Conservation (phyloP, 2,113 vertebrate genomes). For the Psephotus haematonotus region DNA sequence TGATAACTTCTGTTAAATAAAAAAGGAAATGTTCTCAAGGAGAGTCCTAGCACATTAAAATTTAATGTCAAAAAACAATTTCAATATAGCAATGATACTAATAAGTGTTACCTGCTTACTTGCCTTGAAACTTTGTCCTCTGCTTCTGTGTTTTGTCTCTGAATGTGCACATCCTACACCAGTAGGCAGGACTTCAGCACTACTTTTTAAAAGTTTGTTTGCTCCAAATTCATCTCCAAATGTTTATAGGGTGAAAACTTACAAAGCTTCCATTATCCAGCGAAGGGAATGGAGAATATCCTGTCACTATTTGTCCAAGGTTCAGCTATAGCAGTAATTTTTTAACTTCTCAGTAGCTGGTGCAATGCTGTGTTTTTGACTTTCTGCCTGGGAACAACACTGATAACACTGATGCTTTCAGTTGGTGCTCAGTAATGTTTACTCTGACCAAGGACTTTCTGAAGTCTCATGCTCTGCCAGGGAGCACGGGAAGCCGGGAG, state of each 20-base stretch:
- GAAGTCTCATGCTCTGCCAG: too few relatives aligned
- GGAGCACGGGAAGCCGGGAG: too few relatives aligned
- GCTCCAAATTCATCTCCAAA: not conserved
- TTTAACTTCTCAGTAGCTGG: too few relatives aligned
- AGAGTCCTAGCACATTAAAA: not conserved
- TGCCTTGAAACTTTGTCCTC: not conserved
- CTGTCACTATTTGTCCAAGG: not conserved
- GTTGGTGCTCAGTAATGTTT: too few relatives aligned
- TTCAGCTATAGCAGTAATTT: too few relatives aligned
- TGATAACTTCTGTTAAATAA: not conserved
- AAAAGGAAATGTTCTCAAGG: not conserved
- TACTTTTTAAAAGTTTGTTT: not conserved
- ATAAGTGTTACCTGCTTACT: not conserved
- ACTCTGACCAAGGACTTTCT: too few relatives aligned
- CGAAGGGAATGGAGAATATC: not conserved
- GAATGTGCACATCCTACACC: not conserved
- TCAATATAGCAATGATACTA: not conserved
- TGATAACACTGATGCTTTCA: too few relatives aligned
- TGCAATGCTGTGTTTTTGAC: too few relatives aligned
- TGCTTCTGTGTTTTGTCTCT: not conserved
- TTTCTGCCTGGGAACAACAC: too few relatives aligned
- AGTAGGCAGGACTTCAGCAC: not conserved
- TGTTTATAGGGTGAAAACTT: not conserved
- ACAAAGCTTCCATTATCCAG: not conserved
- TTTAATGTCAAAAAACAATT: not conserved